Percentiles rank a stretch among this genome's conserved stretches.
phyloP scores from a whole-genome alignment of 2,797 vertebrate species.

The Myotis pilosus region DNA sequence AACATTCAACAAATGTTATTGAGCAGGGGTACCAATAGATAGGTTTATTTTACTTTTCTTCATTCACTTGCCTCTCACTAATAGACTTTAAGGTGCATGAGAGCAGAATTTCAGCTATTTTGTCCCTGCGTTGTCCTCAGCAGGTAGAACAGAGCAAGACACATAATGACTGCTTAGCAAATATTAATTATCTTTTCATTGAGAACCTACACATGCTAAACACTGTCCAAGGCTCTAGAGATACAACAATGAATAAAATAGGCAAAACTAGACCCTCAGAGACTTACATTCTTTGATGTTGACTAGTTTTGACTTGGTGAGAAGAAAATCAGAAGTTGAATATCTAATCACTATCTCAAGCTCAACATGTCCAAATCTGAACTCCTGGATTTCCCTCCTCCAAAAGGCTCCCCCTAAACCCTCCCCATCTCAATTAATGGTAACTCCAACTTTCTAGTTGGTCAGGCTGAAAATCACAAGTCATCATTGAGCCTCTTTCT shows the following conservation, averaged over 20 bases:
- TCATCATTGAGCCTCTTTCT: background rate
- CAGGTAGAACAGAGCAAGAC: background rate
- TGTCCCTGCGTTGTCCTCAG: background rate
- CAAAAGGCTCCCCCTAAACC: background rate
- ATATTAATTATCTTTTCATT: background rate
- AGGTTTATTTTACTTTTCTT: background rate
- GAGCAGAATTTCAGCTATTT: background rate
- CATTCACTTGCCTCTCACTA: background rate
- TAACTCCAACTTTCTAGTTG: background rate
- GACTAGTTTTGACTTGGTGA: background rate
- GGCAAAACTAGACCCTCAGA: background rate
- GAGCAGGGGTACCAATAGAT: background rate
- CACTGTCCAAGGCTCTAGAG: background rate
- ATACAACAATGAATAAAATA: background rate
- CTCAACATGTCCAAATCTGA: background rate
- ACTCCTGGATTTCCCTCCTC: background rate
- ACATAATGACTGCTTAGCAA: background rate
- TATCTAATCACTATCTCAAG: background rate
- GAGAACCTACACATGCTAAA: background rate
- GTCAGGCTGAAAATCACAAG: background rate
- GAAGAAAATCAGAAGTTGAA: background rate
- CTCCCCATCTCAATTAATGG: background rate
- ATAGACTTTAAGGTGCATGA: background rate
- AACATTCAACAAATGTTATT: background rate
- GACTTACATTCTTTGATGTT: background rate